Base-by-base conservation (phyloP, 2,888 invertebrate species). In the Ectobius pallidus region DNA sequence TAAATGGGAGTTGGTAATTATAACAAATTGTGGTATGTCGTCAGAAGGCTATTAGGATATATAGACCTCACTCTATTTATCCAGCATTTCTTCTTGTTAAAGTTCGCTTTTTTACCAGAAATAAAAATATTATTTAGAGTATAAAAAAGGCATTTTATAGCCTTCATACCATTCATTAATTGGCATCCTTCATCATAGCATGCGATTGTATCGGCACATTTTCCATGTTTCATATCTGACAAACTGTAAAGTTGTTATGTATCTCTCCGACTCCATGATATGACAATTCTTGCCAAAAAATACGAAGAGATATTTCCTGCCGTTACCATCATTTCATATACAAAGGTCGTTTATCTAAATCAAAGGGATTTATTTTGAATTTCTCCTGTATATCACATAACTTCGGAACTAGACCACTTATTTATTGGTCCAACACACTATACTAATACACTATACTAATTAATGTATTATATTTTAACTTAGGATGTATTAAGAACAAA, bases 61-160 rank as follows among this genome's bases (percentile, higher is more conserved):
- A 65, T 65, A 65, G 65, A 65, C 27, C 65, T 46, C n/a, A 42
- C 63, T 18, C 52, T 52, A 63, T 63, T 63, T 42, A 42, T 42
- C 27, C 46, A 27, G 65, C 46, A 65, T 46, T 30, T 46, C 44
- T 65, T 65, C 46, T 65, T 65, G 46, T 65, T 65, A 30, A 30
- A 65, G 27, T 46, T 65, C 18, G 30, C 3, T 32, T 9, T 46
- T 39, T 30, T 30, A 25, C n/a, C 16, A 16, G 25, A 30, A 2
- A 25, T 0, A 58, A 58, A 58, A 58, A 58, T 30, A 58, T 58
- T 30, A 30, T 16, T n/a, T 30, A 58, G 1, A 32, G 30, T 58
- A 6, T n/a, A n/a, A n/a, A 58, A 58, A 58, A 30, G 7, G 20
- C 30, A 58, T 30, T 58, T 32, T 30, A 58, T 32, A 58, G 58